Evolutionary conservation across 1,140 invertebrate genomes (phyloP).

Genomic region (Pachyrhynchus sulphureomaculatus): DNA sequence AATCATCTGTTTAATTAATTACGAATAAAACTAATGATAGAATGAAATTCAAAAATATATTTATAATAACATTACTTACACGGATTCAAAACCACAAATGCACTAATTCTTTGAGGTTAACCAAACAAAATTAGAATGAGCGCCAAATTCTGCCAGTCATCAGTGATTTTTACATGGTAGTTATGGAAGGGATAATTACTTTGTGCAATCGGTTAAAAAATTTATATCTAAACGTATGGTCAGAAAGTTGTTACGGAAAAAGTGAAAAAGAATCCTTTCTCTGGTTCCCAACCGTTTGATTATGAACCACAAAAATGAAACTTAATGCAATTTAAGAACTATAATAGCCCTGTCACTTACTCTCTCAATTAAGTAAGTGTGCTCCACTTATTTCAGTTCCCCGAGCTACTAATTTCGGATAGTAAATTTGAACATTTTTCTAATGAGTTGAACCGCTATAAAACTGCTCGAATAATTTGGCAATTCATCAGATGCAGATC

Average conservation of each 20-base stretch:
- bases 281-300: background rate
- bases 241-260: background rate
- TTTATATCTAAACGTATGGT: slow-evolving; percentile 1
- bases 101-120: slow-evolving; percentile 3
- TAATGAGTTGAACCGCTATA: slow-evolving; percentile 29
- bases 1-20: no score
- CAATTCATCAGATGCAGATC: slow-evolving; percentile 30
- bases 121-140: slow-evolving; percentile 3
- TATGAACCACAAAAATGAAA: slow-evolving; percentile 1
- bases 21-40: no score
- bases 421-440: slow-evolving; percentile 26
- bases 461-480: slow-evolving; percentile 27
- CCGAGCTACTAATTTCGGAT: slow-evolving; percentile 34
- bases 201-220: slow-evolving; percentile 6
- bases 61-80: no score
- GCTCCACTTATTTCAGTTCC: slow-evolving; percentile 43
- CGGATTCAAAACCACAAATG: no score
- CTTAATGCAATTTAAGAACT: slow-evolving; percentile 13
- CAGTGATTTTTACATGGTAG: background rate
- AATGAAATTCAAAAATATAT: no score
- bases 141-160: background rate
- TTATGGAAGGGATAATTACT: background rate
- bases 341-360: slow-evolving; percentile 38
- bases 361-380: slow-evolving; percentile 41
- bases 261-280: slow-evolving; percentile 21